Percentiles rank a stretch among this genome's conserved stretches.
Conservation (phyloP, 2,797 vertebrate species). For the Myotis planiceps region DNA sequence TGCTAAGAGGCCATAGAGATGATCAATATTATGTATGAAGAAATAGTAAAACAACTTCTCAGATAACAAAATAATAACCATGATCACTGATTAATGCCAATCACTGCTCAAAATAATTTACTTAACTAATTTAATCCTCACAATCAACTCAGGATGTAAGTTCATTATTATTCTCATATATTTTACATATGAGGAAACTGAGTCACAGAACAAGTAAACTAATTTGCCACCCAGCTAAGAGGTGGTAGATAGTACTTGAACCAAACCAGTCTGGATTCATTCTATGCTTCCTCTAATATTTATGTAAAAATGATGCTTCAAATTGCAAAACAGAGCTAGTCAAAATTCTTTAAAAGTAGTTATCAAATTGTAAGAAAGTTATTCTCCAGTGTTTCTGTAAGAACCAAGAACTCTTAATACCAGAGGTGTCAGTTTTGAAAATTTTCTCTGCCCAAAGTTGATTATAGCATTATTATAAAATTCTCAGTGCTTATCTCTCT, state of each 20-base stretch:
- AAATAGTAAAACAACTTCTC: not conserved
- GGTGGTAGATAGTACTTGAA: not conserved
- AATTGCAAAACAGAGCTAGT: conserved; percentile 4
- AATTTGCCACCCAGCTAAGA: not conserved
- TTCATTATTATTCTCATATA: not conserved
- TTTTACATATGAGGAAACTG: not conserved
- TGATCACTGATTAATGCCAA: not conserved
- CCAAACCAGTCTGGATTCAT: not conserved
- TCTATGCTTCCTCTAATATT: conserved; percentile 3
- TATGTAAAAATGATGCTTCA: not conserved
- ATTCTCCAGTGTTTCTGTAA: conserved; percentile 4
- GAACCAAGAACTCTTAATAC: conserved; percentile 21
- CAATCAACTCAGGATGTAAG: not conserved
- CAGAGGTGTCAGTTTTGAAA: conserved; percentile 62
- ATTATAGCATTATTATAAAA: conserved; percentile 70
- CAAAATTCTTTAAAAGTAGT: conserved; percentile 63
- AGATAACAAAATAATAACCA: not conserved
- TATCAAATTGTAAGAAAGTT: conserved; percentile 31
- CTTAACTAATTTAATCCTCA: not conserved
- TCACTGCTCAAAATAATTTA: not conserved
- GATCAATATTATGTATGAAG: not conserved
- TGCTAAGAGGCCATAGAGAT: not conserved
- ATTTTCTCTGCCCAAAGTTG: conserved; percentile 63
- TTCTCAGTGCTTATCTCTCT: conserved; percentile 55
- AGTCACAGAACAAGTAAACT: not conserved